Evolutionary conservation across 2,113 vertebrate species (phyloP), one percentile per base, ranked within the genome.

Genomic region (Strix uralensis): DNA sequence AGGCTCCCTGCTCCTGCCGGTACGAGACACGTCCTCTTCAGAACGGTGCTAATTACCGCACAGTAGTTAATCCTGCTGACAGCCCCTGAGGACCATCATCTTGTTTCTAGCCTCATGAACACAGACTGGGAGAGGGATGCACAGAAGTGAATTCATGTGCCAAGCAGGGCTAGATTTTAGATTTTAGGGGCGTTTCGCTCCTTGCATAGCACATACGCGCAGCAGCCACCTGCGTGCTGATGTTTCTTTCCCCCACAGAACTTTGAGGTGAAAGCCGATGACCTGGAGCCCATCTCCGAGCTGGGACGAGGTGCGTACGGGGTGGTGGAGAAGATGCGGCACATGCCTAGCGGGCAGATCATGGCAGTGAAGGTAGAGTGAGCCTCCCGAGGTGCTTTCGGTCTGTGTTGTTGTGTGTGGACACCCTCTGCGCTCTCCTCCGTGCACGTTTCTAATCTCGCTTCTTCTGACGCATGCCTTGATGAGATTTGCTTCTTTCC

Each of bases 201-300:
- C 40, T 67, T 19, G 25, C 78, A 1, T 6, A 21, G 29, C 34
- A 5, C 0, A 1, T 38, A 8, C 3, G 2, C 1, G 1, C 58
- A 57, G 32, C 2, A 2, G 7, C 34, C 22, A 8, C 44, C 36
- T 25, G 77, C 1, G 20, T 2, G 2, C 73, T 82, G 82, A 20
- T 15, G 51, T 5, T n/a, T 70, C 59, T 42, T 62, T 59, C n/a
- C 62, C 52, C 49, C 3, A 6, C 96, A 99, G 99, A 99, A 99
- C 97, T 99, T 99, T 96, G 99, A 99, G 97, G 99, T 99, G 97
- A 99, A 99, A 96, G 99, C 99, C 0, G 99, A 99, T 99, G 99
- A 99, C 98, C 97, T 99, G 98, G 99, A 99, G 92, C 99, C 98
- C 89, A 99, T 99, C 59, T 97, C 97, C 23, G 99, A 99, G 98